Conservation (phyloP, 2,888 invertebrate genomes). For the Bellardia bayeri region DNA sequence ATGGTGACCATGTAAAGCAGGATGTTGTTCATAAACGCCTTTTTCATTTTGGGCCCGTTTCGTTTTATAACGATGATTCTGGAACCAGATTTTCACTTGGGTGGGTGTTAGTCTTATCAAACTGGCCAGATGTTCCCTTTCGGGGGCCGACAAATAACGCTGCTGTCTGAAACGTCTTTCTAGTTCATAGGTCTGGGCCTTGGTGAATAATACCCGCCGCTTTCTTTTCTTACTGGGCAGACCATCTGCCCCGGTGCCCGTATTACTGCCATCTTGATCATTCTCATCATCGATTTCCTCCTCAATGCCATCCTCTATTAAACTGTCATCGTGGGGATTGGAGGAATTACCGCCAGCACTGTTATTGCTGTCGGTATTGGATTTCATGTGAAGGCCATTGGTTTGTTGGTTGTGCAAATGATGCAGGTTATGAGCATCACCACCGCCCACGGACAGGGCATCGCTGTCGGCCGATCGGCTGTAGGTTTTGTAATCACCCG, state of each 20-base stretch:
- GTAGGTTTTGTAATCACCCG: conserved; percentile 82
- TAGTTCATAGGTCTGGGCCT: conserved; percentile 98
- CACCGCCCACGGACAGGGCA: conserved; percentile 81
- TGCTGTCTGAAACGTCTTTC: conserved; percentile 98
- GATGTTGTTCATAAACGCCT: conserved; percentile 87
- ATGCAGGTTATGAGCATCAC: conserved; percentile 73
- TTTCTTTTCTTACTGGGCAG: conserved; percentile 94
- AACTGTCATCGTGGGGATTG: conserved; percentile 80
- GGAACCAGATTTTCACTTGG: conserved; percentile 99
- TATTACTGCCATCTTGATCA: conserved; percentile 81
- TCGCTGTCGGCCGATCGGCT: conserved; percentile 83
- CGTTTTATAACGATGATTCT: conserved; percentile 99
- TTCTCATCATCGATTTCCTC: conserved; percentile 86
- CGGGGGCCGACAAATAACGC: conserved; percentile 98
- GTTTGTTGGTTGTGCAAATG: conserved; percentile 71
- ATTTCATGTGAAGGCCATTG: conserved; percentile 56
- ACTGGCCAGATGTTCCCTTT: conserved; percentile 97
- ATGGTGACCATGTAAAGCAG: conserved; percentile 79
- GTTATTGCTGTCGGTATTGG: conserved; percentile 73
- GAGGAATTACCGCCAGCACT: conserved; percentile 76
- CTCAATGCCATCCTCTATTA: conserved; percentile 84
- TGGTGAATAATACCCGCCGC: conserved; percentile 97
- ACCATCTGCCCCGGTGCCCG: conserved; percentile 83
- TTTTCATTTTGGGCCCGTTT: conserved; percentile 98
- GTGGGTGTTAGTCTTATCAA: conserved; percentile 98